Percentiles rank a stretch among this genome's conserved stretches.
These are phyloP conservation scores for Euborellia annulipes DNA, from an alignment of 1,140 invertebrate species.

Conservation along the genomic window DNA sequence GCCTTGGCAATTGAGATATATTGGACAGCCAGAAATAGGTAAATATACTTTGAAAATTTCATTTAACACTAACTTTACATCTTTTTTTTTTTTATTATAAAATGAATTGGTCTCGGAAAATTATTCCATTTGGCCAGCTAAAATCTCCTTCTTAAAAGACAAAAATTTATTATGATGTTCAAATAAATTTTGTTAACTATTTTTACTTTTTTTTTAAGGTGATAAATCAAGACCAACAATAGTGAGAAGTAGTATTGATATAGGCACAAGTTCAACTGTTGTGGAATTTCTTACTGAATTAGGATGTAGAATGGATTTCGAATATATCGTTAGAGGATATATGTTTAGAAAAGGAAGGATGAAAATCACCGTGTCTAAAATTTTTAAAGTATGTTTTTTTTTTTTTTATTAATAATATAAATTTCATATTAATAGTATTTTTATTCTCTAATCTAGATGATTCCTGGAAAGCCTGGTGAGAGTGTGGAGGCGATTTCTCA, in stretches of 20 bases:
- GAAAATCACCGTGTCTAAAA: slow-evolving; percentile 92
- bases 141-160: background rate
- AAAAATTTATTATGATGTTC: background rate
- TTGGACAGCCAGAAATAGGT: slow-evolving; percentile 73
- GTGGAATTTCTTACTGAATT: slow-evolving; percentile 85
- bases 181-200: slow-evolving; percentile 1
- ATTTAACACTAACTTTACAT: too few species aligned
- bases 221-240: slow-evolving; percentile 81
- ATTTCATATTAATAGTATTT: slow-evolving; percentile 6
- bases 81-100: background rate
- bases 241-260: slow-evolving; percentile 79
- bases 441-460: too few species aligned
- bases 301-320: slow-evolving; percentile 80
- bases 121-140: too few species aligned
- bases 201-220: slow-evolving; percentile 22
- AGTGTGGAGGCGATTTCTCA: slow-evolving; percentile 71
- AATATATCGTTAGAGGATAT: slow-evolving; percentile 84
- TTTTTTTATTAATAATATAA: slow-evolving; percentile 3
- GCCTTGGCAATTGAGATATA: slow-evolving; percentile 75
- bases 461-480: slow-evolving; percentile 47
- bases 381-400: slow-evolving; percentile 49
- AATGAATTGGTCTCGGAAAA: background rate
- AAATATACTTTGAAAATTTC: slow-evolving; percentile 1
- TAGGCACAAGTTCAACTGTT: slow-evolving; percentile 74
- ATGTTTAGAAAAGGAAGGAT: slow-evolving; percentile 94